Evolutionary conservation across 2,888 invertebrate genomes (phyloP), one percentile per base, ranked within the genome.

Genomic region (Mesodorylaimus sp.): DNA sequence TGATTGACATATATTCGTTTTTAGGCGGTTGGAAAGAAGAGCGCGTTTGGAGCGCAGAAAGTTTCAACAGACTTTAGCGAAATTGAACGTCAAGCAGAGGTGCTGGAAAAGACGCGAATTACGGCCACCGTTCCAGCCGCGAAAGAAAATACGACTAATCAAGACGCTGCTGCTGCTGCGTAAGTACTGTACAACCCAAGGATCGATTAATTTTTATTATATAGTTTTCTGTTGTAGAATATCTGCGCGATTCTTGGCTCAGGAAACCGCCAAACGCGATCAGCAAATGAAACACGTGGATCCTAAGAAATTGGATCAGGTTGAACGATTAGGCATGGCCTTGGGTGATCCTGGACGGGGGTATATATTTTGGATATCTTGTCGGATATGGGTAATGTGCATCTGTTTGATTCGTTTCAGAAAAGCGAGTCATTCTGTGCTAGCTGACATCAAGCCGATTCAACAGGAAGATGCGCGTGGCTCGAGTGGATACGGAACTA

Each of bases 21-120:
- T 23, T 29, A 43, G 48, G 26, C 55, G 32, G 88, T 87, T 16
- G 79, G 77, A 0, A 86, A 84, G 56, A 89, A 86, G 56, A 79
- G 82, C 38, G 83, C 84, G 0, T 72, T 95, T 48, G 95, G 95
- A 46, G 97, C 95, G 19, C 89, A 87, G 47, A 84, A 85, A 68
- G 87, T 95, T 26, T 82, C 82, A 61, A 78, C 87, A 2, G 87
- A 93, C 71, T 97, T 97, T 68, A 84, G 83, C 21, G 91, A 89
- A 64, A 78, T 95, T 53, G 93, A 95, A 70, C 79, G 80, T 56
- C 82, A 84, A 62, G 91, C 89, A 3, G 80, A 80, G 60, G 75
- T 83, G 68, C 79, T 81, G 2, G 84, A 87, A 69, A 81, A 83
- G 66, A 75, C 79, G 45, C 76, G 77, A 65, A 68, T 68, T 52